Conservation (phyloP, 2,113 vertebrate genomes). For the Bos taurus region DNA sequence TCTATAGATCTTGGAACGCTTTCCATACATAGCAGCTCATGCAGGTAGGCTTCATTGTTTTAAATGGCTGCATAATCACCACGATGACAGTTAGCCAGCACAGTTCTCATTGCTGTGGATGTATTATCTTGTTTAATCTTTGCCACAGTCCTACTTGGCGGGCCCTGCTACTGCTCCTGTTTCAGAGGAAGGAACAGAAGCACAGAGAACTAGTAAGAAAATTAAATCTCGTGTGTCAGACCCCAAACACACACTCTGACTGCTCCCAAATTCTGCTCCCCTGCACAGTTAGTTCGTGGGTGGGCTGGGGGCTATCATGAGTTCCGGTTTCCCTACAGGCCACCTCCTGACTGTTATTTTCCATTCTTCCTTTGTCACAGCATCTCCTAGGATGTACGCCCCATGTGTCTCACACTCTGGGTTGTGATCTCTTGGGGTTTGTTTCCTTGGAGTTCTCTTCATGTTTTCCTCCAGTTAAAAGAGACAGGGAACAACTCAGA, state of each 20-base stretch:
- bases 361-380: background rate
- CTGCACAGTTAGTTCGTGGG: background rate
- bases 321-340: background rate
- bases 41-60: background rate
- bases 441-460: background rate
- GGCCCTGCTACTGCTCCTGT: background rate
- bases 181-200: background rate
- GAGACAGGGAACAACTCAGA: background rate
- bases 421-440: background rate
- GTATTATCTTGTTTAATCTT: background rate
- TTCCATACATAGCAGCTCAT: rapidly evolving
- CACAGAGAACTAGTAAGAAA: background rate
- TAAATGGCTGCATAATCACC: background rate
- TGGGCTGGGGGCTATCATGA: background rate
- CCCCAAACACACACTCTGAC: background rate
- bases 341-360: background rate
- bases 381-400: background rate
- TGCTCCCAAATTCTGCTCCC: background rate
- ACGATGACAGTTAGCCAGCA: background rate
- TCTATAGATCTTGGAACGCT: background rate
- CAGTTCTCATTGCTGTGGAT: background rate
- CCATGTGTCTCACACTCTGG: background rate
- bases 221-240: background rate
- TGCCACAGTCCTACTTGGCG: background rate
- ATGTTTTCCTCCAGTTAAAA: background rate